Evolutionary conservation across 2,797 vertebrate species (phyloP).

Genomic region (Luscinia luscinia): DNA sequence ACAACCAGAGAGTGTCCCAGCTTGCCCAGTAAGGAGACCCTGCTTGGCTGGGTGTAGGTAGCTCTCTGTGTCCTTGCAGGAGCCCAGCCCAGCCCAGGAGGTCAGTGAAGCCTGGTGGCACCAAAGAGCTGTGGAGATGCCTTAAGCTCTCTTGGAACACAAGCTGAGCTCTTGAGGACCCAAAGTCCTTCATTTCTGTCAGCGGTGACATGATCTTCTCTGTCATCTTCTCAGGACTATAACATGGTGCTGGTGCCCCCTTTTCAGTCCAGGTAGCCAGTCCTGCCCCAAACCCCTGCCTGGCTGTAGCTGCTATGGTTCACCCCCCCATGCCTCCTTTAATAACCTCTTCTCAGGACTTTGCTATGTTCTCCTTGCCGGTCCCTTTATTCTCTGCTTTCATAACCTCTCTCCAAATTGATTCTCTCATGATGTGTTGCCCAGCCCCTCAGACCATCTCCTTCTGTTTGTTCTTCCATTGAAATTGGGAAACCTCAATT

Average conservation of each 20-base stretch:
- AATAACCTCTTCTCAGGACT: neutral
- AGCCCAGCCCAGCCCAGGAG: neutral
- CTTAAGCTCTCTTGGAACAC: neutral
- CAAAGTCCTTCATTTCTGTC: neutral
- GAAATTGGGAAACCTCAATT: neutral
- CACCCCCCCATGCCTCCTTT: neutral
- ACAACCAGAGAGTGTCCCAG: neutral
- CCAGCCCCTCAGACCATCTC: neutral
- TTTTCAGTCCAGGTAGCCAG: neutral
- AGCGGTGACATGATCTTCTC: neutral
- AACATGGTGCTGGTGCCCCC: neutral
- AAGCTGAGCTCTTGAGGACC: neutral
- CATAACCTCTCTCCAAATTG: neutral
- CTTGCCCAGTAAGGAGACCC: neutral
- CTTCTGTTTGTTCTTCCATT: conserved; percentile 17
- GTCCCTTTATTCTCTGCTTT: conserved; percentile 8
- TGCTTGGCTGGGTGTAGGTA: neutral
- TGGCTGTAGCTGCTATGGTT: neutral
- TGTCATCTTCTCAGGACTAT: neutral
- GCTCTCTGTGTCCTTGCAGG: neutral
- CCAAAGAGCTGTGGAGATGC: neutral
- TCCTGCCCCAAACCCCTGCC: neutral
- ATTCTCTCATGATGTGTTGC: neutral
- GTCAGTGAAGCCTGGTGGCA: neutral
- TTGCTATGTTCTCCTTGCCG: neutral